These are phyloP conservation scores for Eutrigla gurnardus DNA, from an alignment of 2,797 vertebrate genomes.

Conservation along the genomic window DNA sequence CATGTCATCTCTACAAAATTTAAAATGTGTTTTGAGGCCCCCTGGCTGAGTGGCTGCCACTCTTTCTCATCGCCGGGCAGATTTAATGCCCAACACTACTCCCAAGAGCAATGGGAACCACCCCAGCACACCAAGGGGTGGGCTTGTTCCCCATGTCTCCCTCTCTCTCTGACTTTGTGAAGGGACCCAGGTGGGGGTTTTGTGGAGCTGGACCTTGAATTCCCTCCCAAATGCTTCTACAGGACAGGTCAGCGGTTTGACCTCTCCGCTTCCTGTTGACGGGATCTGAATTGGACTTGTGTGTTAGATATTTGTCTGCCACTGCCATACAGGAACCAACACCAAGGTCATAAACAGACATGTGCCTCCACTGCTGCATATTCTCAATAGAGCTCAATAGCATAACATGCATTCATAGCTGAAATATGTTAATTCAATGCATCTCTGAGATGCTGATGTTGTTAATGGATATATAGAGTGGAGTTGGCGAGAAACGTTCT, in stretches of 20 bases:
- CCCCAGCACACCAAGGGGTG: conserved; percentile 59
- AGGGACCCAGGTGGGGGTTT: conserved; percentile 55
- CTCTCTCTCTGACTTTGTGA: conserved; percentile 33
- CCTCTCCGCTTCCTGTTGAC: conserved; percentile 55
- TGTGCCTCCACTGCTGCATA: not conserved
- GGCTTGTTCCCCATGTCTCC: conserved; percentile 39
- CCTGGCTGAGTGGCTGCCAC: conserved; percentile 78
- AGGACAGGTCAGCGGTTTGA: conserved; percentile 67
- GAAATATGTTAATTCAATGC: not conserved
- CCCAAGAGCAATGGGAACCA: conserved; percentile 61
- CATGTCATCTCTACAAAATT: conserved; percentile 79
- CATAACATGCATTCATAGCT: not conserved
- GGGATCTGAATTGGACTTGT: conserved; percentile 51
- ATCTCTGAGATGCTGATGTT: not conserved
- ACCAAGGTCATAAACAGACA: conserved; percentile 3
- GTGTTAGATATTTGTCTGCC: conserved; percentile 23
- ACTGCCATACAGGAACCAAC: conserved; percentile 17
- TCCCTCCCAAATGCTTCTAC: conserved; percentile 48
- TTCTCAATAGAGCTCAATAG: not conserved
- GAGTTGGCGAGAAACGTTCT: not conserved
- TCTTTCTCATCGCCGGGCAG: conserved; percentile 75
- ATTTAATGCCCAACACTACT: conserved; percentile 74
- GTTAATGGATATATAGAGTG: not conserved
- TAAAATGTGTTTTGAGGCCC: conserved; percentile 80
- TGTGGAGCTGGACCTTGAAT: conserved; percentile 63